Base-by-base conservation (phyloP, 2,797 vertebrate species). In the Epinephelus awoara region DNA sequence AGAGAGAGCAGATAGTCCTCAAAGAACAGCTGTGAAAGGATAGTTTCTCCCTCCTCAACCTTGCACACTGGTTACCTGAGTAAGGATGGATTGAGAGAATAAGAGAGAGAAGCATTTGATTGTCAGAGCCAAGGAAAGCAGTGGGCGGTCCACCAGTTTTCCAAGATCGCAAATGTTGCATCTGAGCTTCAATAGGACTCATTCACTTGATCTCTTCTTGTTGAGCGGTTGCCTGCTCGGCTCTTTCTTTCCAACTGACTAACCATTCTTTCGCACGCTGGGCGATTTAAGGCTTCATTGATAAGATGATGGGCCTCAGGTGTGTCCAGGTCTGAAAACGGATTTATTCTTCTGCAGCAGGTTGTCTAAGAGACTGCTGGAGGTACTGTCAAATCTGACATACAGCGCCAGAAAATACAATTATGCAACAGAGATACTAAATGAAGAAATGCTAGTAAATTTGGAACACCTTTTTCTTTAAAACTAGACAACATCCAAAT, bases 241-340 rank as follows among this genome's bases (percentile, higher is more conserved):
- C 63, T 74, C 19, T 74, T 51, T 62, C 69, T 75, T 79, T 86
- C 75, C 52, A 62, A 42, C 83, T 50, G 79, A 63, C 79, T 66
- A 56, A 65, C 57, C 34, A 52, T 67, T 81, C 47, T 67, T 52
- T 85, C 55, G 46, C 64, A 68, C 6, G 46, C 81, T 74, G 67
- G 69, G 51, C 42, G 2, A 73, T 85, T 84, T 79, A 72, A 85
- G 55, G 72, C 79, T 73, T 79, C 62, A 8, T 61, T 71, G 83
- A 81, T 76, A 67, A 72, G 59, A 67, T 82, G 82, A 79, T 61
- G 64, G 80, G 65, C 73, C 80, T 74, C 71, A 40, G 80, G 72
- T 88, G 84, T 64, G 77, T 67, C 63, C 34, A 42, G 40, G 51
- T 62, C 82, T 72, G 58, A 61, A 71, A 74, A 59, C 5, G 0